Evolutionary conservation across 2,888 invertebrate species (phyloP).

Genomic region (Scaptomyza reducta): DNA sequence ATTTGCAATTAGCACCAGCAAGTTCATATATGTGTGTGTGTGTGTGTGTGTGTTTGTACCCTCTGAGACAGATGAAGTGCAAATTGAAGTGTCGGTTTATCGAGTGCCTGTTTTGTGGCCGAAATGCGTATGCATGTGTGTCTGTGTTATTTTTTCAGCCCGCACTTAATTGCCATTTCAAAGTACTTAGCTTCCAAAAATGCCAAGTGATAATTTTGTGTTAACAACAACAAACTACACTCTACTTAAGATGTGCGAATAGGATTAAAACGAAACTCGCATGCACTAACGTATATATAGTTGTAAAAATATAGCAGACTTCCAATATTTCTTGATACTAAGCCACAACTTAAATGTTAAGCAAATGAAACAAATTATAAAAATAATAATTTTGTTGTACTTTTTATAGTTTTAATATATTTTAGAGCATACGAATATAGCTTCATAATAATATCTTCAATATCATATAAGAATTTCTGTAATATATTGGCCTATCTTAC

Average conservation of each 20-base stretch:
- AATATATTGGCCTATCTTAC: no score
- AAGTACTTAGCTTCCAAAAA: slow-evolving; percentile 55
- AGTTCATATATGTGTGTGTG: neutral
- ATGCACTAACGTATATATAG: slow-evolving; percentile 3
- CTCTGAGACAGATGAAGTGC: slow-evolving; percentile 65
- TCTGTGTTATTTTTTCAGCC: slow-evolving; percentile 42
- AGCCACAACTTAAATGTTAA: no score
- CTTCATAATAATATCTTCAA: neutral
- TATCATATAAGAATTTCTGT: no score
- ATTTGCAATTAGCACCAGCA: slow-evolving; percentile 65
- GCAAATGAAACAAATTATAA: no score
- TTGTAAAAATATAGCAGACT: no score
- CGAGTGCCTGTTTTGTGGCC: slow-evolving; percentile 24
- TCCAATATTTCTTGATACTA: no score
- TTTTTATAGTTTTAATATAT: no score
- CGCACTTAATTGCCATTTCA: slow-evolving; percentile 68
- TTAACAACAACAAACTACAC: slow-evolving; percentile 1
- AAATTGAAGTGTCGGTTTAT: slow-evolving; percentile 64
- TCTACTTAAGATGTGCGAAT: neutral
- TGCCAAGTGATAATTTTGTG: slow-evolving; percentile 48
- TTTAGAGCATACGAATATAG: neutral
- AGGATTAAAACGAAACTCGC: neutral
- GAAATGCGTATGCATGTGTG: slow-evolving; percentile 29
- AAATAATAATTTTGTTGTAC: no score
- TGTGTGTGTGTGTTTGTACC: neutral